Evolutionary conservation across 2,888 invertebrate species (phyloP), one percentile per base, ranked within the genome.

Genomic region (Leucozona laternaria): DNA sequence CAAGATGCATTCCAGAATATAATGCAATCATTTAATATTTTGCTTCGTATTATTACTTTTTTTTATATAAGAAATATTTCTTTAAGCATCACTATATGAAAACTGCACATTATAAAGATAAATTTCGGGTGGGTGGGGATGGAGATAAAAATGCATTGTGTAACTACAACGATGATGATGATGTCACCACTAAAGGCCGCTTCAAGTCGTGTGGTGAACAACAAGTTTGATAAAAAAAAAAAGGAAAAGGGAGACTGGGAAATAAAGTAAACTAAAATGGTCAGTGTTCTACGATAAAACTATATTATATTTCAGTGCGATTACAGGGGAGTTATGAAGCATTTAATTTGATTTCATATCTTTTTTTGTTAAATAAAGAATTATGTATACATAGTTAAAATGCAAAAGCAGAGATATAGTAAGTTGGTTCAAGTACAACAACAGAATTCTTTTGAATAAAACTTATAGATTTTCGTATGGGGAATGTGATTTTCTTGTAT

Each of bases 1-100:
- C 79, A 66, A 79, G 71, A 84, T 76, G 79, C 70, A 84, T 79
- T 79, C 76, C 84, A 75, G 34, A 71, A 37, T 53, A 80, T 75
- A 76, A 84, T 84, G 79, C 79, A 84, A 79, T 84, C 79, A 76
- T 76, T 84, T 79, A 83, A 76, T 71, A 55, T 57, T 57, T 45
- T 20, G 13, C 50, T 62, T 40, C 40, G 53, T 77, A 37, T 25
- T 60, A 6, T 70, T 76, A 31, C 37, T 53, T 37, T 53, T 60
- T n/a, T 25, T 31, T 1, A 50, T 53, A n/a, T 20, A 55, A 40
- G n/a, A 43, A 66, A 66, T 48, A 60, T 43, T 84, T 75, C 71
- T 37, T 20, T 31, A 28, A n/a, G n/a, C n/a, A 3, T 45, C 64
- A 71, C 79, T 84, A 76, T 66, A 20, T n/a, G n/a, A 75, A 81